Percentiles rank a stretch among this genome's conserved stretches.
phyloP scores from a whole-genome alignment of 2,797 vertebrate species.

The Calcarius lapponicus region DNA sequence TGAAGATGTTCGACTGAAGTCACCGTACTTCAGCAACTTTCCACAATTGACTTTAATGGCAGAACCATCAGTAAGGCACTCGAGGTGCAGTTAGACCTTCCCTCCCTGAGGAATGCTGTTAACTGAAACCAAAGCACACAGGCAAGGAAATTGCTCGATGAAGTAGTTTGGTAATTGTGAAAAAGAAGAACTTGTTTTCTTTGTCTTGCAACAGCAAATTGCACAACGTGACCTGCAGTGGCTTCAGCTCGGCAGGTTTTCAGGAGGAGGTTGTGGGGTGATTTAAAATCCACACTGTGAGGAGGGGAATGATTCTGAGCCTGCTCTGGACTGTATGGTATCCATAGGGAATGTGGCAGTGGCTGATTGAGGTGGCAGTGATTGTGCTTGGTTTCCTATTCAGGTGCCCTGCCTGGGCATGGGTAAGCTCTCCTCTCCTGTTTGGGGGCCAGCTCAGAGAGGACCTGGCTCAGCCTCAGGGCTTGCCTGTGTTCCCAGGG shows the following conservation, averaged over 20 bases:
- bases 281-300: background rate
- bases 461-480: background rate
- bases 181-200: constrained; percentile 68
- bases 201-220: constrained; percentile 55
- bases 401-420: accelerated
- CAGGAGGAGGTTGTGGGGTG: background rate
- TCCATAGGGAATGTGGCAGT: background rate
- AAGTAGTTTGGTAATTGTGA: constrained; percentile 54
- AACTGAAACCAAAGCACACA: constrained; percentile 20
- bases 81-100: background rate
- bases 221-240: constrained; percentile 2
- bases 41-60: background rate
- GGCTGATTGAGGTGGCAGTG: background rate
- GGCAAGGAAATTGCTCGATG: constrained; percentile 39
- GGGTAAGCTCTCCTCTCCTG: background rate
- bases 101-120: constrained; percentile 22
- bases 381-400: background rate
- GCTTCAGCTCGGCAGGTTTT: background rate
- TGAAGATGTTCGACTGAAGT: background rate
- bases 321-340: accelerated
- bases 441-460: background rate
- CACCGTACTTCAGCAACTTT: background rate
- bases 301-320: background rate
- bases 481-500: background rate
- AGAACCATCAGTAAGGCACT: background rate